These are phyloP conservation scores for Lepidotrigona ventralis DNA, from an alignment of 1,140 invertebrate species.

Conservation along the genomic window DNA sequence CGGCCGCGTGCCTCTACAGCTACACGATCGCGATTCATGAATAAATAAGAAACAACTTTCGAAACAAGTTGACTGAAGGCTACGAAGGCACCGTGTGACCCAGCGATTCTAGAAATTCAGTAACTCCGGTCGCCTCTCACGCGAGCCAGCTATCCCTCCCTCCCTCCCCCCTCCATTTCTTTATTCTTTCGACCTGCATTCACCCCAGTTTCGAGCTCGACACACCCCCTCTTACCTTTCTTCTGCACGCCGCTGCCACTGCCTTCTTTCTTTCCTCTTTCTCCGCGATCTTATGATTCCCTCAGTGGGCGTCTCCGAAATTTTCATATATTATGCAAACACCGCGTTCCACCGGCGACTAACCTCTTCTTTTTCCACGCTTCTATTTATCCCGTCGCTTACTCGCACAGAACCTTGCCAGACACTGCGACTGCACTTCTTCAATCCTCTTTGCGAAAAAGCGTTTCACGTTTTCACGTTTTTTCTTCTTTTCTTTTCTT, in stretches of 20 bases:
- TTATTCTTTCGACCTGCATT: constrained; percentile 47
- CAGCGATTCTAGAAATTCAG: constrained; percentile 46
- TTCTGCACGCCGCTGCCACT: neutral
- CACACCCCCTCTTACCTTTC: neutral
- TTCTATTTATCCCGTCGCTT: constrained; percentile 34
- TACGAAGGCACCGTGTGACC: neutral
- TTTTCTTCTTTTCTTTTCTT: no score
- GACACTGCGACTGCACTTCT: neutral
- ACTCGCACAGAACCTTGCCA: neutral
- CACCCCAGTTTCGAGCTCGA: neutral
- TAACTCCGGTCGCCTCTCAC: constrained; percentile 32
- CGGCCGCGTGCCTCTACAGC: neutral
- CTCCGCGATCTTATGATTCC: constrained; percentile 41
- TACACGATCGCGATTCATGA: constrained; percentile 46
- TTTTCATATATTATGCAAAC: constrained; percentile 67
- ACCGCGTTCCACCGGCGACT: constrained; percentile 20
- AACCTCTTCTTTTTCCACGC: constrained; percentile 14
- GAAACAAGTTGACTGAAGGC: constrained; percentile 52
- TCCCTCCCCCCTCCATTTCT: neutral
- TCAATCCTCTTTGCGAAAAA: neutral
- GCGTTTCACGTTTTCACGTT: neutral
- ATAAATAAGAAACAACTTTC: constrained; percentile 60
- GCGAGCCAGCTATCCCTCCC: constrained; percentile 20
- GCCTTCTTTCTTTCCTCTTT: neutral
- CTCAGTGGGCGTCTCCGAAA: constrained; percentile 51